A percentile compares a stretch with the other conserved stretches of the same genome.
phyloP scores from a whole-genome alignment of 2,113 vertebrate species.

The Oostethus manadensis region DNA sequence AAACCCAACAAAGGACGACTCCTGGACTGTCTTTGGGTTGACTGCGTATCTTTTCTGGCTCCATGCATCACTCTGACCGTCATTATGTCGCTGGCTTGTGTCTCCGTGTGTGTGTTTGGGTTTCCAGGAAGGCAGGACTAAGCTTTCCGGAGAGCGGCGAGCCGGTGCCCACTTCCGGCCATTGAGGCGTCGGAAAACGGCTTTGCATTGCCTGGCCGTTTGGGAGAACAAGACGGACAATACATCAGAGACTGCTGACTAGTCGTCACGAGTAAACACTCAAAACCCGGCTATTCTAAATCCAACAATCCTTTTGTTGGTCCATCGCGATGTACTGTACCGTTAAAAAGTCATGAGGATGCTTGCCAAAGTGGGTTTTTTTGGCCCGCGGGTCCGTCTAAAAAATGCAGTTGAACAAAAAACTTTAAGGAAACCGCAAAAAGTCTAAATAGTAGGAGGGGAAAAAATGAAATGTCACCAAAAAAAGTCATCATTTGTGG shows the following conservation, averaged over 20 bases:
- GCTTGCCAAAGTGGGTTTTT: no score
- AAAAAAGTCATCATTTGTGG: no score
- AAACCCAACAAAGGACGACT: no score
- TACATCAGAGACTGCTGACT: constrained; percentile 33
- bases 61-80: neutral
- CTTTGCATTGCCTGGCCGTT: constrained; percentile 38
- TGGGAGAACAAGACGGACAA: constrained; percentile 50
- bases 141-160: constrained; percentile 31
- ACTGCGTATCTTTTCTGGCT: no score
- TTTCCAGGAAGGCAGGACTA: constrained; percentile 8
- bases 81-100: neutral
- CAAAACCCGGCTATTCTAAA: constrained; percentile 9
- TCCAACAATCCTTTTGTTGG: neutral
- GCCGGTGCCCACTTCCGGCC: constrained; percentile 64
- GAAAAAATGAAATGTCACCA: no score
- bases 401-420: no score
- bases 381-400: no score
- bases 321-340: neutral
- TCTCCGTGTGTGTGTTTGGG: constrained; percentile 24
- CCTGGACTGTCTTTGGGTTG: no score
- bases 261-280: constrained; percentile 33
- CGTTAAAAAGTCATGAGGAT: neutral
- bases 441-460: no score
- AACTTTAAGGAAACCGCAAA: no score
- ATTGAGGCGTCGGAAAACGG: constrained; percentile 62